Base-by-base conservation (phyloP, 2,113 vertebrate species). In the Nymphicus hollandicus region DNA sequence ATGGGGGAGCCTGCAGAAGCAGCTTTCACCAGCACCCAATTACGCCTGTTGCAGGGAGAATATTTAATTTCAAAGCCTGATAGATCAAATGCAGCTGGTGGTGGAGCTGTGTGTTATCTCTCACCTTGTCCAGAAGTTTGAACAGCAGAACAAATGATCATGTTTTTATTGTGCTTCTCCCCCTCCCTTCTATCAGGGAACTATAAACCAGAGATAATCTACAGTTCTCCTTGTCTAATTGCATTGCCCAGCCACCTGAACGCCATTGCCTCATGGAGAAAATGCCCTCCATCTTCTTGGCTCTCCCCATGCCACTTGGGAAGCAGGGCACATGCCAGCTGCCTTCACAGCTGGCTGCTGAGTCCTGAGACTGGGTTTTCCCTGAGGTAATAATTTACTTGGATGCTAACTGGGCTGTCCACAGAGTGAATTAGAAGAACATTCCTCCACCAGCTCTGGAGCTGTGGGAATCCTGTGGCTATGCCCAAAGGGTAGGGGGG, bases 351-450 rank as follows among this genome's bases (percentile, higher is more conserved):
- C 94, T 94, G 91, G 37, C 85, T 64, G 79, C 90, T 5, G 12
- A 61, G 53, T 39, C 79, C 72, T 3, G 33, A 52, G 44, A 72
- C 61, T 0, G 2, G 44, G 65, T 6, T 69, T n/a, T 94, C 93
- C 95, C 92, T 3, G 16, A 91, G 96, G 95, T 85, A 17, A 94
- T 88, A 56, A 80, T 91, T 96, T 77, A 43, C 53, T 29, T 47
- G 82, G 86, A 93, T 88, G 89, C 88, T 93, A 73, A 95, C 90
- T 83, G 87, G 87, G 88, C 89, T 9, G 8, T 72, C 93, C 89
- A 5, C 86, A 24, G 85, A 86, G 74, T 39, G 95, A 94, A 92
- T 71, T 93, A 64, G 77, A 94, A 93, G 82, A 83, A 93, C 5
- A 23, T 84, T 94, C 74, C 73, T 86, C 39, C 39, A 29, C 69